These are phyloP conservation scores for Apamea anceps DNA, from an alignment of 2,888 invertebrate genomes.

Conservation along the genomic window DNA sequence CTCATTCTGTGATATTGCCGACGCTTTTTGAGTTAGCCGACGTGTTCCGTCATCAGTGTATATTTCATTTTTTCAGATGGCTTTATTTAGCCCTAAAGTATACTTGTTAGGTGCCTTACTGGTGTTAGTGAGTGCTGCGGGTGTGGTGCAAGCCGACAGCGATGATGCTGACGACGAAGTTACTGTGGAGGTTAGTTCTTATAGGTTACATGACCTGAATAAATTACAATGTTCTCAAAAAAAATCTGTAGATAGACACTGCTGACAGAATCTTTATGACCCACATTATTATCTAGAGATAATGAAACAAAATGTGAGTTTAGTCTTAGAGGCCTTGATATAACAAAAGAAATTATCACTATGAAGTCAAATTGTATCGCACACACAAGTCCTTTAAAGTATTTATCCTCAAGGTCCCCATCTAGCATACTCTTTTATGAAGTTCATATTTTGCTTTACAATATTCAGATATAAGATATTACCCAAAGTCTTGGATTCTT, in stretches of 20 bases:
- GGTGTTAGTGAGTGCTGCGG: conserved; percentile 73
- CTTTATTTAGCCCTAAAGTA: conserved; percentile 77
- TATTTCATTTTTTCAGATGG: conserved; percentile 82
- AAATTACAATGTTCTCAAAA: conserved; percentile 32
- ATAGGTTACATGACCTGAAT: conserved; percentile 75
- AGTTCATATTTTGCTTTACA: background rate
- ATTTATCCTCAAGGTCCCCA: background rate
- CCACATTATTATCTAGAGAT: conserved; percentile 59
- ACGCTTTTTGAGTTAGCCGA: conserved; percentile 44
- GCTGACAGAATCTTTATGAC: conserved; percentile 33
- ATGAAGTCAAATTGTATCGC: background rate
- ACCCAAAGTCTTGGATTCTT: background rate
- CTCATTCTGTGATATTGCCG: conserved; percentile 29
- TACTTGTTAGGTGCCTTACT: conserved; percentile 78
- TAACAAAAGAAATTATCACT: conserved; percentile 28
- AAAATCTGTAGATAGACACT: background rate
- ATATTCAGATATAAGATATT: background rate
- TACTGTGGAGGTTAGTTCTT: conserved; percentile 85
- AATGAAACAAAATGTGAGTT: conserved; percentile 25
- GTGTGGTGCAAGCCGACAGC: conserved; percentile 71
- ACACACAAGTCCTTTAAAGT: background rate
- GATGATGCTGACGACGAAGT: conserved; percentile 80
- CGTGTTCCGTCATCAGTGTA: conserved; percentile 54
- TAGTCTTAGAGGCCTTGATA: conserved; percentile 11
- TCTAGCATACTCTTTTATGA: background rate